Conservation (phyloP, 2,113 vertebrate genomes). For the Odobenus rosmarus region DNA sequence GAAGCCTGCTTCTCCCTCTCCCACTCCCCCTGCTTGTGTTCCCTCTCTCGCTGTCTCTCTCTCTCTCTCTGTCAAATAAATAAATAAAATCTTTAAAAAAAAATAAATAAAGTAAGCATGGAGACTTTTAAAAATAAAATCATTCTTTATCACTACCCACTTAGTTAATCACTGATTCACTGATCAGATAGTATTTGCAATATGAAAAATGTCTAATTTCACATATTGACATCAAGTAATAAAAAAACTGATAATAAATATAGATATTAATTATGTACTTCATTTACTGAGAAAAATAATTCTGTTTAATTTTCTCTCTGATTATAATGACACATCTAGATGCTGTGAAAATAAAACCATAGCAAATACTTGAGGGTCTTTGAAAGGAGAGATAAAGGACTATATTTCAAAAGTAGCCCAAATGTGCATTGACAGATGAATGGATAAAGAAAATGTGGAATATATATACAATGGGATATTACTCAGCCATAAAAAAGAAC, state of each 20-base stretch:
- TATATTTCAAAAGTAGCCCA: conserved; percentile 45
- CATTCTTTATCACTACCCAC: background rate
- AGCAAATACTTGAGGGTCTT: background rate
- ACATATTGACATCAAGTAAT: background rate
- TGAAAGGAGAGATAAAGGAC: background rate
- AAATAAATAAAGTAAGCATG: background rate
- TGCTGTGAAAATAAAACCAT: conserved; percentile 39
- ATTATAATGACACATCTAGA: background rate
- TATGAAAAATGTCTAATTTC: conserved; percentile 15
- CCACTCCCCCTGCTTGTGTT: no score
- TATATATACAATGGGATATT: background rate
- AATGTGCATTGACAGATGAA: background rate
- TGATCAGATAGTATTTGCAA: conserved; percentile 18
- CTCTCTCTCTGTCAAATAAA: no score
- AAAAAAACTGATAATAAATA: background rate
- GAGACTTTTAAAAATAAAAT: background rate
- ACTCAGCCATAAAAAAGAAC: background rate
- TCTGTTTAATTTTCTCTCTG: conserved; percentile 18
- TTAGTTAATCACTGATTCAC: background rate
- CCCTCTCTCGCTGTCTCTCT: no score
- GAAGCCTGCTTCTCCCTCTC: no score
- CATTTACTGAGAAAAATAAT: background rate
- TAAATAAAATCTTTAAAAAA: no score
- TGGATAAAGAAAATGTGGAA: background rate
- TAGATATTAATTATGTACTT: background rate